Percentiles rank a stretch among this genome's conserved stretches.
Conservation (phyloP, 2,888 invertebrate genomes). For the Nomada hirtipes region DNA sequence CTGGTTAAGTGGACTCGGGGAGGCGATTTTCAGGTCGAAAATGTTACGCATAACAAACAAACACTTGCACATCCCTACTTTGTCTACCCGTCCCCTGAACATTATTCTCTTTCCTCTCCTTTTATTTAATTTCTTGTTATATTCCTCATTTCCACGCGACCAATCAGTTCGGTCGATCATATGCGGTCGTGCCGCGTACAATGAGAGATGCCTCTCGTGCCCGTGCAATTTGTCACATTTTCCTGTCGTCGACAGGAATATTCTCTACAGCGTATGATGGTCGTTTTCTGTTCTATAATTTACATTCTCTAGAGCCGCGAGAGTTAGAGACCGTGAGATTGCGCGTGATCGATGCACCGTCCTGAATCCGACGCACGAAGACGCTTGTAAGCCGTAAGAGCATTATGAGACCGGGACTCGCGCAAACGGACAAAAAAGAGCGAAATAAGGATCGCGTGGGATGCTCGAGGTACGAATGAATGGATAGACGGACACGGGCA, state of each 20-base stretch:
- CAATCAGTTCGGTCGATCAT: conserved; percentile 8
- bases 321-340: conserved; percentile 35
- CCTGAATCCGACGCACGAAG: conserved; percentile 43
- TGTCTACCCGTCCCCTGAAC: background rate
- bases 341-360: conserved; percentile 54
- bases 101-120: background rate
- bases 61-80: conserved; percentile 9
- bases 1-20: conserved; percentile 59
- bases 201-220: background rate
- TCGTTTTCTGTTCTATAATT: conserved; percentile 27
- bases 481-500: conserved; percentile 59
- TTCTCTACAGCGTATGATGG: background rate
- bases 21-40: conserved; percentile 48
- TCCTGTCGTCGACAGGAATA: conserved; percentile 13
- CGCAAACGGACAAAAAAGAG: conserved; percentile 58
- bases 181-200: background rate
- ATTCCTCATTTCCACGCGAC: too few species aligned
- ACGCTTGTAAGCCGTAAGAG: conserved; percentile 72
- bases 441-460: conserved; percentile 63
- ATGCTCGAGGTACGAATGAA: conserved; percentile 54
- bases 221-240: conserved; percentile 10
- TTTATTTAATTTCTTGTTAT: background rate
- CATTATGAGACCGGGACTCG: conserved; percentile 67
- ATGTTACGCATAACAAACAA: conserved; percentile 63
- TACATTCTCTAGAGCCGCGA: background rate